phyloP scores from a whole-genome alignment of 2,888 invertebrate species.

The Cerceris rybyensis region DNA sequence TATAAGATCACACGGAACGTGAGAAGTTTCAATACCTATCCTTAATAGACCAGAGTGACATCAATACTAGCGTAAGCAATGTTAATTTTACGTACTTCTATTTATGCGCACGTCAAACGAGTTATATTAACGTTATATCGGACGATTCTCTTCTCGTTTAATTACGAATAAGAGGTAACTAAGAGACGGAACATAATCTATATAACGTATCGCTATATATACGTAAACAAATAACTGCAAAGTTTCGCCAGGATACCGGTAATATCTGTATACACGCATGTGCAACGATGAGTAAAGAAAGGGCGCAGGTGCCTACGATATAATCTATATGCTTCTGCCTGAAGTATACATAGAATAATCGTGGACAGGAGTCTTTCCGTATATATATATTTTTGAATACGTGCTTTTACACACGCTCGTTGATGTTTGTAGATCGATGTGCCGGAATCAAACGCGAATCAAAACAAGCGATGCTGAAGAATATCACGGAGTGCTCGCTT shows the following conservation, averaged over 20 bases:
- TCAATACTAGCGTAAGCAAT: too few species aligned
- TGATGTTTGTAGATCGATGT: slow-evolving; percentile 35
- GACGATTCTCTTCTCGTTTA: background rate
- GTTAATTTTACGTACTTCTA: too few species aligned
- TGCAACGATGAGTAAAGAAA: slow-evolving; percentile 28
- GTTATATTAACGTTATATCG: too few species aligned
- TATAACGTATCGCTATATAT: background rate
- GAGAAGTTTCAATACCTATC: too few species aligned
- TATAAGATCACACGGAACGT: too few species aligned
- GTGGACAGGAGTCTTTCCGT: slow-evolving; percentile 22
- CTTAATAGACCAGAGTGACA: too few species aligned
- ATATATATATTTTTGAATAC: slow-evolving; percentile 37
- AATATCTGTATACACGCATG: slow-evolving; percentile 44
- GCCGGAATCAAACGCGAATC: slow-evolving; percentile 29
- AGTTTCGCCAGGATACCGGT: background rate
- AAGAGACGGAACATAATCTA: background rate
- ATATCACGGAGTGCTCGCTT: slow-evolving; percentile 28
- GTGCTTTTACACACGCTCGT: slow-evolving; percentile 27
- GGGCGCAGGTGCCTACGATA: slow-evolving; percentile 42
- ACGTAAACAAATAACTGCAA: background rate
- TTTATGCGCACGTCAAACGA: too few species aligned
- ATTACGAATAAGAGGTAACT: slow-evolving; percentile 4
- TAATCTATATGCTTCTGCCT: slow-evolving; percentile 41
- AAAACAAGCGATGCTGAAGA: slow-evolving; percentile 61
- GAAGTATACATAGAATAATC: slow-evolving; percentile 10